Evolutionary conservation across 2,888 invertebrate genomes (phyloP).

Genomic region (Atethmia centrago): DNA sequence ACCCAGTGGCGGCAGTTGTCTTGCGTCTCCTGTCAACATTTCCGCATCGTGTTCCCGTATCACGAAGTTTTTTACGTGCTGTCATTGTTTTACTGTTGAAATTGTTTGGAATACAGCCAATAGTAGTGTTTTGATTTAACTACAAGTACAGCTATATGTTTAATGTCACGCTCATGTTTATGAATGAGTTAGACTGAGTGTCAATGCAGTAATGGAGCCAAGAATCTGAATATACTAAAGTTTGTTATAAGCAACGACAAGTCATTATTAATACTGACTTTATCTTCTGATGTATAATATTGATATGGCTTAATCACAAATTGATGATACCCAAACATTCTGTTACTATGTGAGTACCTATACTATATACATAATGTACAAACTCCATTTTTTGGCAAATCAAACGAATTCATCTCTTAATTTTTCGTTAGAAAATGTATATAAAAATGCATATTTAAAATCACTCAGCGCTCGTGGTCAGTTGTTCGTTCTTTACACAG

Average conservation of each 20-base stretch:
- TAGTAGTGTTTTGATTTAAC: conserved; percentile 23
- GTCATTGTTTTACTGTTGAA: conserved; percentile 39
- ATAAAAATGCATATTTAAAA: conserved; percentile 55
- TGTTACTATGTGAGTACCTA: not conserved
- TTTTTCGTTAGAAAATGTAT: conserved; percentile 27
- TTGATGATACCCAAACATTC: not conserved
- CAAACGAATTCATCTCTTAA: conserved; percentile 10
- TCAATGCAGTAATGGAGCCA: not conserved
- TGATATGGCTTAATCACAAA: not conserved
- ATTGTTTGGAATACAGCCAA: conserved; percentile 41
- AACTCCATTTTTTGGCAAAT: conserved; percentile 1
- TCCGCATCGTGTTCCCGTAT: conserved; percentile 48
- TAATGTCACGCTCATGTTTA: conserved; percentile 14
- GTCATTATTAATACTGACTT: not conserved
- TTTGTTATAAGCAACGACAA: not conserved
- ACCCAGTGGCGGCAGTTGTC: conserved; percentile 25
- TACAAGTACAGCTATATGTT: not conserved
- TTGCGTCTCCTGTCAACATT: conserved; percentile 27
- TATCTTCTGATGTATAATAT: not conserved
- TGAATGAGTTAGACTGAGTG: not conserved
- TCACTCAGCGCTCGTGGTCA: conserved; percentile 48
- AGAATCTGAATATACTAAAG: not conserved
- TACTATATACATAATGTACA: not conserved
- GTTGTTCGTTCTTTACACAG: conserved; percentile 37
- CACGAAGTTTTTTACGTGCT: conserved; percentile 50